phyloP scores from a whole-genome alignment of 2,113 vertebrate species.

The Vulpes lagopus region DNA sequence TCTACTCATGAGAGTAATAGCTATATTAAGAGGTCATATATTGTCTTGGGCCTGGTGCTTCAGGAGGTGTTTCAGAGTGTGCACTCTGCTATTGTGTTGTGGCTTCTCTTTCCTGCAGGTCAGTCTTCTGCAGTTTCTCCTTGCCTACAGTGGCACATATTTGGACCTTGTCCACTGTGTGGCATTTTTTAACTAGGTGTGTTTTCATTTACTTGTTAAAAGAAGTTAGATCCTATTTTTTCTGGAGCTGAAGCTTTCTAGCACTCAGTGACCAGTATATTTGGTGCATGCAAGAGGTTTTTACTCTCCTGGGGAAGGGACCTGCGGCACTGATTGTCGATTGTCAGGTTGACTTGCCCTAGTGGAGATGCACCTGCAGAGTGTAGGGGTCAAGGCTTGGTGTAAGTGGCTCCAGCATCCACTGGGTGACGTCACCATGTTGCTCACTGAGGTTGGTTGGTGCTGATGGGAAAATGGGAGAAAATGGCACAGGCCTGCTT shows the following conservation, averaged over 20 bases:
- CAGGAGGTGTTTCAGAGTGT: too few species aligned
- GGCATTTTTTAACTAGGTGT: neutral
- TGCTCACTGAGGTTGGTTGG: neutral
- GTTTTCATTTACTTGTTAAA: neutral
- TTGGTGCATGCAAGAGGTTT: neutral
- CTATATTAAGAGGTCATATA: too few species aligned
- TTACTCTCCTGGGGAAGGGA: neutral
- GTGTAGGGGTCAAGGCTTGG: neutral
- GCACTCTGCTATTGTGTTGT: too few species aligned
- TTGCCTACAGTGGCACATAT: too few species aligned
- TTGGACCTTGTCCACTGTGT: neutral
- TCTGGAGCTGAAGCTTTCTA: neutral
- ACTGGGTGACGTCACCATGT: neutral
- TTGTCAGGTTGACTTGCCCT: neutral
- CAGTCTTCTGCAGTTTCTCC: too few species aligned
- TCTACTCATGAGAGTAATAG: too few species aligned
- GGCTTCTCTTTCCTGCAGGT: too few species aligned
- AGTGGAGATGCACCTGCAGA: neutral
- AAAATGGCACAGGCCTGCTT: neutral
- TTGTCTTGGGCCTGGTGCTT: too few species aligned
- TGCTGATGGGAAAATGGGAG: neutral
- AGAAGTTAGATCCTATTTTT: neutral
- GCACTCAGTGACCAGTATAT: neutral
- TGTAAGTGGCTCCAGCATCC: neutral
- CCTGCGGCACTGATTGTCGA: neutral